Percentiles rank a stretch among this genome's conserved stretches.
These are phyloP conservation scores for Rotaria magnacalcarata DNA, from an alignment of 2,888 invertebrate genomes.

Conservation along the genomic window DNA sequence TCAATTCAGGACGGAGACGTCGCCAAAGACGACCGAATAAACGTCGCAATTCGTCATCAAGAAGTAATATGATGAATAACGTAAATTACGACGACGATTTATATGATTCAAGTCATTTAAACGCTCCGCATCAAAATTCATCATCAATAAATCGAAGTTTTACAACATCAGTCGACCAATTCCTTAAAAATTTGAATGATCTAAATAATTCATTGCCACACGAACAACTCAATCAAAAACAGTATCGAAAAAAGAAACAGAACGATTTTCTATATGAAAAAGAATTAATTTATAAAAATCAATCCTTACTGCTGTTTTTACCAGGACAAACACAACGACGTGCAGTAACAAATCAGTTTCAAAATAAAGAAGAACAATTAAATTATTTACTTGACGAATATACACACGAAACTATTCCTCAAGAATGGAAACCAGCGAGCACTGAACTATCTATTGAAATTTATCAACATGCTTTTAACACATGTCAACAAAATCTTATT, in stretches of 20 bases:
- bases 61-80: too few species aligned
- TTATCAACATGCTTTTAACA: neutral
- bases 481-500: neutral
- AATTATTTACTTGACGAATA: neutral
- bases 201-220: neutral
- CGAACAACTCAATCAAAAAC: neutral
- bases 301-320: neutral
- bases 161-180: too few species aligned
- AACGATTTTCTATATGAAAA: neutral
- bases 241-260: neutral
- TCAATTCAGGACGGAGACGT: too few species aligned
- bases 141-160: too few species aligned
- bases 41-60: too few species aligned
- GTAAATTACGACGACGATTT: too few species aligned
- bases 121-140: too few species aligned
- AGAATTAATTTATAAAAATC: neutral
- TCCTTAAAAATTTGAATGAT: too few species aligned
- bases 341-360: neutral
- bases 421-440: neutral
- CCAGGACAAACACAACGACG: neutral
- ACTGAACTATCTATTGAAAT: neutral
- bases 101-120: too few species aligned
- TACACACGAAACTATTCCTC: neutral
- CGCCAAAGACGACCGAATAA: too few species aligned
- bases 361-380: neutral